Evolutionary conservation across 2,113 vertebrate species (phyloP).

Genomic region (Malurus alboscapulatus): DNA sequence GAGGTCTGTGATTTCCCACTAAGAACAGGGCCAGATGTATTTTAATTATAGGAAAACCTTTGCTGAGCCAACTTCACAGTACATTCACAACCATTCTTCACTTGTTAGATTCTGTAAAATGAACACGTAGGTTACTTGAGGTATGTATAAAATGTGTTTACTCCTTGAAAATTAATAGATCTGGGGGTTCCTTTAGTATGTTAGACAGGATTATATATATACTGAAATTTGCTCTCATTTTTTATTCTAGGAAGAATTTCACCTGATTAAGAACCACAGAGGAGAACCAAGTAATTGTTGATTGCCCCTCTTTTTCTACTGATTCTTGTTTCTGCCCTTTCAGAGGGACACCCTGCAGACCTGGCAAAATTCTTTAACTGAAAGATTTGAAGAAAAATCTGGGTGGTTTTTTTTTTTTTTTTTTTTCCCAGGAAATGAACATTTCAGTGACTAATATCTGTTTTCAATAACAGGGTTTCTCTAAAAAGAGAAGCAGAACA

Average conservation of each 20-base stretch:
- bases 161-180: neutral
- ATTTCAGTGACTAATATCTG: conserved; percentile 4
- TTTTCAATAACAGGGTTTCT: conserved; percentile 5
- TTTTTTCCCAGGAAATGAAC: neutral
- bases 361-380: neutral
- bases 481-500: neutral
- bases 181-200: neutral
- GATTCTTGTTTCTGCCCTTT: neutral
- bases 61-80: neutral
- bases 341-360: neutral
- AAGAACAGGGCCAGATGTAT: neutral
- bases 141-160: neutral
- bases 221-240: neutral
- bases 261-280: neutral
- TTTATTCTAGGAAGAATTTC: neutral
- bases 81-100: neutral
- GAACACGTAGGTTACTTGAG: neutral
- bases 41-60: conserved; percentile 19
- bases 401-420: neutral
- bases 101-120: neutral
- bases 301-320: neutral
- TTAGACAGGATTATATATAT: neutral
- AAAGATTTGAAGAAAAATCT: neutral
- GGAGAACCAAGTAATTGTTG: neutral
- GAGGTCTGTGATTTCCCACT: neutral